Evolutionary conservation across 2,888 invertebrate genomes (phyloP).

Genomic region (Melieria omissa): DNA sequence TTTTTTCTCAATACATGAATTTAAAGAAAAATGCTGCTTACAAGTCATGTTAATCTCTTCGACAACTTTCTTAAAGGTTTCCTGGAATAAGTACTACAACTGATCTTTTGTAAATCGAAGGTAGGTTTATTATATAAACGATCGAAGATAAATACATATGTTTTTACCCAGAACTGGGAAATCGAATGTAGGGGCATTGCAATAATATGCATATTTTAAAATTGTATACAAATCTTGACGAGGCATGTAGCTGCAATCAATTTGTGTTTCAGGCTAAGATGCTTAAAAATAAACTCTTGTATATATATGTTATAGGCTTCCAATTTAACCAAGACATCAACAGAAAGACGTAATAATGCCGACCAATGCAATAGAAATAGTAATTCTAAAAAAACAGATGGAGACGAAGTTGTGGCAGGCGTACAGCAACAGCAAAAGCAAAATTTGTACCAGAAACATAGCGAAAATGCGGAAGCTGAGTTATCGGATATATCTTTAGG

Average conservation of each 20-base stretch:
- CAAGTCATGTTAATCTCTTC: conserved; percentile 63
- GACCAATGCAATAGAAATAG: conserved; percentile 42
- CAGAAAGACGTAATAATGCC: conserved; percentile 42
- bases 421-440: conserved; percentile 16
- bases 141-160: background rate
- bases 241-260: background rate
- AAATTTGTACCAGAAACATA: no score
- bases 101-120: conserved; percentile 59
- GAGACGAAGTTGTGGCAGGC: conserved; percentile 24
- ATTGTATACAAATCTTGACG: background rate
- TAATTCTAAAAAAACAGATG: conserved; percentile 34
- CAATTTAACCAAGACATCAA: conserved; percentile 39
- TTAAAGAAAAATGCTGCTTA: conserved; percentile 27
- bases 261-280: background rate
- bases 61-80: conserved; percentile 65
- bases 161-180: conserved; percentile 10
- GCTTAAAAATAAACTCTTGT: no score
- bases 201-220: conserved; percentile 8
- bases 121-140: conserved; percentile 51
- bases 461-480: no score
- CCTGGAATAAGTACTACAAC: conserved; percentile 68
- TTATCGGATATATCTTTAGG: no score
- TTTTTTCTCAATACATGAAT: background rate
- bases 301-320: conserved; percentile 26
- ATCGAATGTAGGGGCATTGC: background rate